phyloP scores from a whole-genome alignment of 1,140 invertebrate genomes.

The Condylostylus longicornis region DNA sequence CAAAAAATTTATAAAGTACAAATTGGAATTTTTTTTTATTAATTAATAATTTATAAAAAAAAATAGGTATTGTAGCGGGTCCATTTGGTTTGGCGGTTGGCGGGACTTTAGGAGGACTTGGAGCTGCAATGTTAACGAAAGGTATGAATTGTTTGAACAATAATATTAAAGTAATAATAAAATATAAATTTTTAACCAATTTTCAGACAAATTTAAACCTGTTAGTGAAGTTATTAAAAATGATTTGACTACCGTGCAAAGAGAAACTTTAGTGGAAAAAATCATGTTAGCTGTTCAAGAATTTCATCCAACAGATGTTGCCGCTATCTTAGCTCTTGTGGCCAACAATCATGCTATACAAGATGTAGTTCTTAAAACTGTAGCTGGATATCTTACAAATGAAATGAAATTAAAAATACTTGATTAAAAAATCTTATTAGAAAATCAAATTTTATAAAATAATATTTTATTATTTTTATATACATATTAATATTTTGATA shows the following conservation, averaged over 20 bases:
- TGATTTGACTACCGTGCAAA: slow-evolving; percentile 21
- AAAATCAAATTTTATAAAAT: no score
- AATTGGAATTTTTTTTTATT: no score
- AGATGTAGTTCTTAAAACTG: slow-evolving; percentile 20
- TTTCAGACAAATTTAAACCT: slow-evolving; percentile 19
- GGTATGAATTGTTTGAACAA: neutral
- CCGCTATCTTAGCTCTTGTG: slow-evolving; percentile 21
- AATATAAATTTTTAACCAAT: neutral
- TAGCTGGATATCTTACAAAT: slow-evolving; percentile 20
- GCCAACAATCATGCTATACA: slow-evolving; percentile 19
- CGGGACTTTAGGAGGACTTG: neutral
- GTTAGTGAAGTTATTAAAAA: slow-evolving; percentile 24
- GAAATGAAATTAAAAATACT: slow-evolving; percentile 25
- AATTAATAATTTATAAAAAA: no score
- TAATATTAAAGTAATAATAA: neutral
- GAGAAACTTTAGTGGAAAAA: slow-evolving; percentile 22
- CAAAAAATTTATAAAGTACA: no score
- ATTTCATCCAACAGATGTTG: slow-evolving; percentile 19
- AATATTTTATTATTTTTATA: slow-evolving; percentile 7
- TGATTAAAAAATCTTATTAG: slow-evolving; percentile 13
- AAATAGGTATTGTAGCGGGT: neutral
- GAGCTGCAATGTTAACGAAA: neutral
- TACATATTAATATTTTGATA: slow-evolving; percentile 5
- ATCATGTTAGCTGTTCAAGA: slow-evolving; percentile 18
- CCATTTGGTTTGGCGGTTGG: neutral